These are phyloP conservation scores for Stramonita haemastoma DNA, from an alignment of 2,888 invertebrate species.

Conservation along the genomic window DNA sequence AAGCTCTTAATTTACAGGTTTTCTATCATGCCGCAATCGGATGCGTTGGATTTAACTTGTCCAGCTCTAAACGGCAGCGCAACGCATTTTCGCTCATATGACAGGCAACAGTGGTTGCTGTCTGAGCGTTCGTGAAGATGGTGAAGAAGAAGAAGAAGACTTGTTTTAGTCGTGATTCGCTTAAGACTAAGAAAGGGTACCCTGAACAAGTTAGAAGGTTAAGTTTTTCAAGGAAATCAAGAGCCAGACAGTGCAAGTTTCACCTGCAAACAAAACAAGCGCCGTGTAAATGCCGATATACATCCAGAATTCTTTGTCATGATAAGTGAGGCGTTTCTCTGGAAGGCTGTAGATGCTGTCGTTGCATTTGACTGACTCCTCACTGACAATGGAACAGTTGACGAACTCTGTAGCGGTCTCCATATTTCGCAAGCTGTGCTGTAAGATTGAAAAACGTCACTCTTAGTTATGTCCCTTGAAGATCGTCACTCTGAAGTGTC, in stretches of 20 bases:
- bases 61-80: too few species aligned
- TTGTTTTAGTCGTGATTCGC: neutral
- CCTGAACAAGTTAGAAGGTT: neutral
- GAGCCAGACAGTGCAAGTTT: neutral
- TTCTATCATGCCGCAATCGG: too few species aligned
- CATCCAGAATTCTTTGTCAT: constrained; percentile 71
- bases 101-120: neutral
- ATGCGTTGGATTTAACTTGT: too few species aligned
- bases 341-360: constrained; percentile 59
- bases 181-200: neutral
- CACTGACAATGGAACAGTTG: constrained; percentile 56
- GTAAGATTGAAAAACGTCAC: neutral
- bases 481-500: neutral
- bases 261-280: constrained; percentile 72
- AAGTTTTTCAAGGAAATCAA: neutral
- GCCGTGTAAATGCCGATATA: constrained; percentile 70
- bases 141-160: neutral
- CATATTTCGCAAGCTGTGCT: neutral
- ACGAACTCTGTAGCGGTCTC: constrained; percentile 21
- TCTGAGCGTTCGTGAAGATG: neutral
- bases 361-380: constrained; percentile 60
- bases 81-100: too few species aligned
- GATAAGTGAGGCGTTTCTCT: constrained; percentile 60
- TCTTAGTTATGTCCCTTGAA: neutral
- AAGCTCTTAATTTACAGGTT: too few species aligned